Evolutionary conservation across 2,113 vertebrate species (phyloP).

Genomic region (Picathartes gymnocephalus): DNA sequence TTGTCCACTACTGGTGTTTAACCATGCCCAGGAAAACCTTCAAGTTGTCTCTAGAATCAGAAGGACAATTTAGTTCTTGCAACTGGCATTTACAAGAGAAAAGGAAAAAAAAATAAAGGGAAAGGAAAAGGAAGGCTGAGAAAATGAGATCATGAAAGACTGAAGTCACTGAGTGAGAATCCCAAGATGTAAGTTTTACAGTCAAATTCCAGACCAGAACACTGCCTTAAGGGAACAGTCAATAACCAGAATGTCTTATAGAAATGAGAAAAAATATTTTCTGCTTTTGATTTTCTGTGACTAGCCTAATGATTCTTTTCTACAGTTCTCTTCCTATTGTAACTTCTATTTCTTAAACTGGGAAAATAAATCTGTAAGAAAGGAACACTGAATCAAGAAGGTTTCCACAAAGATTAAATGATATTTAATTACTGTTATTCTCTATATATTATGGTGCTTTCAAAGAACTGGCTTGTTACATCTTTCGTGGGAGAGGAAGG

Average conservation of each 20-base stretch:
- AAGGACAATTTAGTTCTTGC: neutral
- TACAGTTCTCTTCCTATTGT: neutral
- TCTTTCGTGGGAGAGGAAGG: neutral
- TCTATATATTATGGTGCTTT: neutral
- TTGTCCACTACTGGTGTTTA: neutral
- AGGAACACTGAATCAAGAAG: neutral
- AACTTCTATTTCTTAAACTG: neutral
- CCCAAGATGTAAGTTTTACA: neutral
- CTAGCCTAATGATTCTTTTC: neutral
- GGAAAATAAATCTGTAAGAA: neutral
- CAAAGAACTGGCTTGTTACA: neutral
- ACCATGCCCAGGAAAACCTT: neutral
- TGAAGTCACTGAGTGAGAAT: neutral
- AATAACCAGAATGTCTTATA: neutral
- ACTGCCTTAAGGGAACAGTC: neutral
- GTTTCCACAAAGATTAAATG: neutral
- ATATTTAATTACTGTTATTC: neutral
- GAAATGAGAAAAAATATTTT: neutral
- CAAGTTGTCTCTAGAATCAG: neutral
- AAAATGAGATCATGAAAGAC: neutral
- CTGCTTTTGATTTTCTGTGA: neutral
- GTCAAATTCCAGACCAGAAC: neutral
- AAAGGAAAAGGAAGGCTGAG: neutral
- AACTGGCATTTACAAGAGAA: accelerated
- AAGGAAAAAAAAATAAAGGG: too few relatives aligned